Percentiles rank a stretch among this genome's conserved stretches.
Evolutionary conservation across 2,113 vertebrate species (phyloP).

Genomic region (Barnardius zonarius): DNA sequence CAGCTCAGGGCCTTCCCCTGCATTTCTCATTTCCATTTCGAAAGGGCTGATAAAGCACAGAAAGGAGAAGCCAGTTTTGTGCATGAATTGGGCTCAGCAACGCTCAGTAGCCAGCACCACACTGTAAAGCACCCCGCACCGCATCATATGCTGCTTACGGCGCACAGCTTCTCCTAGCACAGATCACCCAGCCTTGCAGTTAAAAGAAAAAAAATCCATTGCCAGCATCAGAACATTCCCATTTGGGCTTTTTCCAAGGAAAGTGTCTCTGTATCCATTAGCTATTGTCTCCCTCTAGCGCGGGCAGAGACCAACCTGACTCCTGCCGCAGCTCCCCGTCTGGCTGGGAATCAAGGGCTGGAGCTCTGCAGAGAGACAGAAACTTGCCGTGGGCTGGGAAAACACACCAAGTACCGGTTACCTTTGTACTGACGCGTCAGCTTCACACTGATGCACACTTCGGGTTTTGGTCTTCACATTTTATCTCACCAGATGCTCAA

Average conservation of each 20-base stretch:
- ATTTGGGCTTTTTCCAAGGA: neutral
- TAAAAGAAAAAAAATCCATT: neutral
- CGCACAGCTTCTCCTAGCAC: rapidly evolving
- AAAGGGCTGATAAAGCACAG: neutral
- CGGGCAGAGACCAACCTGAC: neutral
- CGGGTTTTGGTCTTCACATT: neutral
- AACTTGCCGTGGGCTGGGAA: neutral
- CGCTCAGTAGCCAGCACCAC: rapidly evolving
- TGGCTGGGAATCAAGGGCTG: neutral
- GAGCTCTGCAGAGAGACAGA: neutral
- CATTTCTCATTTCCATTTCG: rapidly evolving
- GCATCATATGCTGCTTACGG: rapidly evolving
- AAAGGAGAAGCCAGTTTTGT: neutral
- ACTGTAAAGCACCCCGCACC: rapidly evolving
- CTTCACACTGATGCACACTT: neutral
- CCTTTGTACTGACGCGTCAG: neutral
- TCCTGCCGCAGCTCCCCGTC: neutral
- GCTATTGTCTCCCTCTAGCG: constrained; percentile 69
- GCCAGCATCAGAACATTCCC: neutral
- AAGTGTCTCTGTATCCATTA: neutral
- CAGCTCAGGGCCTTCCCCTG: neutral
- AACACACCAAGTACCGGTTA: rapidly evolving
- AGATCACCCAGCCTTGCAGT: neutral
- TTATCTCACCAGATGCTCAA: neutral
- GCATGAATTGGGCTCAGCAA: rapidly evolving